These are phyloP conservation scores for Diachrysia chrysitis DNA, from an alignment of 2,888 invertebrate species.

Conservation along the genomic window DNA sequence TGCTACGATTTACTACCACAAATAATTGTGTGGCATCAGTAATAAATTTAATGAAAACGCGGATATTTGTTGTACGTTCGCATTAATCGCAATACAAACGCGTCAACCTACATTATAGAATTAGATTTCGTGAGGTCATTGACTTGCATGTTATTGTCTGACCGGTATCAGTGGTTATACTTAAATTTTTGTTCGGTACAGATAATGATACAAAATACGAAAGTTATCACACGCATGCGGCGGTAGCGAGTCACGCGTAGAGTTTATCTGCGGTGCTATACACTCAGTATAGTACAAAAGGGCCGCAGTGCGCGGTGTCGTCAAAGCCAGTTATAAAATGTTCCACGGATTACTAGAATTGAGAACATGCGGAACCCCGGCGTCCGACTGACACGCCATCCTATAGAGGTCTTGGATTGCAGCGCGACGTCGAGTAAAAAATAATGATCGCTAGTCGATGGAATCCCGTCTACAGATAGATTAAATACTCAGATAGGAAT, in stretches of 20 bases:
- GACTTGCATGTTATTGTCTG: slow-evolving; percentile 52
- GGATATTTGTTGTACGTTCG: slow-evolving; percentile 23
- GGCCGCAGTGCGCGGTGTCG: slow-evolving; percentile 55
- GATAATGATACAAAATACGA: slow-evolving; percentile 49
- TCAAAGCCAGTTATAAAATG: slow-evolving; percentile 59
- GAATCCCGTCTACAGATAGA: slow-evolving; percentile 43
- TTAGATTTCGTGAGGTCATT: slow-evolving; percentile 49
- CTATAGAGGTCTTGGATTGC: slow-evolving; percentile 59
- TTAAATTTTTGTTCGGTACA: slow-evolving; percentile 43
- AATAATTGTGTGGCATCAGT: slow-evolving; percentile 27
- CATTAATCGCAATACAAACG: slow-evolving; percentile 21
- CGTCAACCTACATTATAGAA: slow-evolving; percentile 21
- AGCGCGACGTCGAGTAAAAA: slow-evolving; percentile 54
- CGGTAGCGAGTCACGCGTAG: slow-evolving; percentile 22
- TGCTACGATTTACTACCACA: slow-evolving; percentile 35
- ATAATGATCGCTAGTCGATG: slow-evolving; percentile 44
- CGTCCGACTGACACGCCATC: slow-evolving; percentile 81
- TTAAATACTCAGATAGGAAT: slow-evolving; percentile 40
- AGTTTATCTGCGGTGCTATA: slow-evolving; percentile 51
- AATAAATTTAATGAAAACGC: slow-evolving; percentile 9
- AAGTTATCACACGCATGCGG: slow-evolving; percentile 33
- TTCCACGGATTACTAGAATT: slow-evolving; percentile 74
- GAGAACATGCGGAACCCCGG: slow-evolving; percentile 79
- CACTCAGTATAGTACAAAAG: slow-evolving; percentile 51
- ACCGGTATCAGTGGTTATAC: slow-evolving; percentile 28